Evolutionary conservation across 1,140 invertebrate genomes (phyloP).

Genomic region (Rhizoglyphus robini): DNA sequence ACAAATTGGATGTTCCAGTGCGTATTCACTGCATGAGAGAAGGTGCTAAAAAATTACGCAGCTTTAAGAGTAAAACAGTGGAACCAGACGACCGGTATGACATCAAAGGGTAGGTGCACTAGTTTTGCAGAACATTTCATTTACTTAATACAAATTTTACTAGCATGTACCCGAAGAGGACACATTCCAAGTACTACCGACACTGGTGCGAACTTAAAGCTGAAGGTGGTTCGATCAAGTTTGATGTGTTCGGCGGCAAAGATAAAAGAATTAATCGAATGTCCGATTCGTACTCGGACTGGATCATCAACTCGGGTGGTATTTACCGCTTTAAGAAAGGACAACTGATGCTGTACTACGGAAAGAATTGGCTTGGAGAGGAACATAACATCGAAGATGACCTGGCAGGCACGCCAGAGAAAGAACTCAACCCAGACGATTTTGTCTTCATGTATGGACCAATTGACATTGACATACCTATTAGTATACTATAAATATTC

Average conservation of each 20-base stretch:
- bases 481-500: background rate
- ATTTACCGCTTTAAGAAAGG: conserved; percentile 14
- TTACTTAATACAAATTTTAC: background rate
- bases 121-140: background rate
- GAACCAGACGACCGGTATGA: conserved; percentile 18
- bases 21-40: conserved; percentile 5
- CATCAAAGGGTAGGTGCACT: conserved; percentile 13
- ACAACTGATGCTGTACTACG: conserved; percentile 16
- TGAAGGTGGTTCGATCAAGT: background rate
- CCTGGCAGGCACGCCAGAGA: conserved; percentile 12
- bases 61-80: conserved; percentile 17
- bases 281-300: conserved; percentile 19
- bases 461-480: background rate
- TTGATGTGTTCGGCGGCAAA: conserved; percentile 16
- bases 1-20: conserved; percentile 13
- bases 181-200: background rate
- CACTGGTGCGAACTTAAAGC: conserved; percentile 18
- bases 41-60: background rate
- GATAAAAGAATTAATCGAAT: conserved; percentile 16
- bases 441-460: conserved; percentile 10
- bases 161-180: conserved; percentile 10
- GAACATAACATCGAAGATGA: conserved; percentile 17
- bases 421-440: conserved; percentile 14
- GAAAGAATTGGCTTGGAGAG: conserved; percentile 17
- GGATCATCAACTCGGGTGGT: conserved; percentile 16